Evolutionary conservation across 2,888 invertebrate species (phyloP).

Genomic region (Eupithecia tripunctaria): DNA sequence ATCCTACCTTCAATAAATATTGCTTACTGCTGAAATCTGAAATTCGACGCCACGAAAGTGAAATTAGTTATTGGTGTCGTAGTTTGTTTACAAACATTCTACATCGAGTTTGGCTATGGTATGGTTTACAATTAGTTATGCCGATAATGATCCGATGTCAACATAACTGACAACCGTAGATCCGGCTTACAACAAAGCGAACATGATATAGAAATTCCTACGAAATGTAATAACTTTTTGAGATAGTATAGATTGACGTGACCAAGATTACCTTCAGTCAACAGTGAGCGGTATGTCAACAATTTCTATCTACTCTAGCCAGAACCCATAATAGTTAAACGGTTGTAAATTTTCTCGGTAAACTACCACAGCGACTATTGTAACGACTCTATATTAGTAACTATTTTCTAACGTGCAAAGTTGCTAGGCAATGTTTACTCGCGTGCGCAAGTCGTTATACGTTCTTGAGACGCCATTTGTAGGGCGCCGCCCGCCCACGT

Average conservation of each 20-base stretch:
- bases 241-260: neutral
- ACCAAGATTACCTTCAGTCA: neutral
- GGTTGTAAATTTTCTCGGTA: slow-evolving; percentile 27
- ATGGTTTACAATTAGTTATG: neutral
- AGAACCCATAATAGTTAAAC: neutral
- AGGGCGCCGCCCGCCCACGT: slow-evolving; percentile 73
- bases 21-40: no score
- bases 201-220: neutral
- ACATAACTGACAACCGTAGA: neutral
- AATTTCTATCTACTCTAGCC: neutral
- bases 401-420: slow-evolving; percentile 16
- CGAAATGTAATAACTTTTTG: neutral
- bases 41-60: no score
- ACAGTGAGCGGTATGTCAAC: neutral
- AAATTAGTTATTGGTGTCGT: no score
- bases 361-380: slow-evolving; percentile 24
- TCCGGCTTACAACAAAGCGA: neutral
- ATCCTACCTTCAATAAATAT: no score
- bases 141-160: neutral
- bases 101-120: no score
- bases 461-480: slow-evolving; percentile 48
- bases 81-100: no score
- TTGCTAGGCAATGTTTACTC: slow-evolving; percentile 51
- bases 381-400: slow-evolving; percentile 4
- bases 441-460: slow-evolving; percentile 47